Evolutionary conservation across 2,797 vertebrate species (phyloP).

Genomic region (Scyliorhinus canicula): DNA sequence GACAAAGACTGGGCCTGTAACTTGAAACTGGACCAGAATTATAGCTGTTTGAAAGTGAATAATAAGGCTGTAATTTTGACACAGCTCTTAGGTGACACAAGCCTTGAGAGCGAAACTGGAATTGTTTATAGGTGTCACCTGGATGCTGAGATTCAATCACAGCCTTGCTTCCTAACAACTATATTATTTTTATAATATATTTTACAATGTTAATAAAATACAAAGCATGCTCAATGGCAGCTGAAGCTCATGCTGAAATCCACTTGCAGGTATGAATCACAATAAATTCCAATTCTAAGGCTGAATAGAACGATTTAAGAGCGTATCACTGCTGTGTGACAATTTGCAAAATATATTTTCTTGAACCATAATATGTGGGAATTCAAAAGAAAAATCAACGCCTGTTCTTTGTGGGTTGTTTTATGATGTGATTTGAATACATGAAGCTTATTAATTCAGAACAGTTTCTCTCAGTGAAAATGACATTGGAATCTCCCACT

Average conservation of each 20-base stretch:
- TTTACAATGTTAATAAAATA: not conserved
- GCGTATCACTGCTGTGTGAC: not conserved
- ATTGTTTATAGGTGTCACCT: slow-evolving; percentile 6
- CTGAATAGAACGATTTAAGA: not conserved
- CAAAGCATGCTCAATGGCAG: not conserved
- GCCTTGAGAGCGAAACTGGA: not conserved
- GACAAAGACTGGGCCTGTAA: not conserved
- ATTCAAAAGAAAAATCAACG: not conserved
- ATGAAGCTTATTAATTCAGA: not conserved
- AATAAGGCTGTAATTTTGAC: not conserved
- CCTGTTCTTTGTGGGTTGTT: not conserved
- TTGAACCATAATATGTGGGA: not conserved
- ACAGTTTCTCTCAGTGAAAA: not conserved
- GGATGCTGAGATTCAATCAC: not conserved
- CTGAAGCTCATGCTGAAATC: not conserved
- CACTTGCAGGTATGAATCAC: not conserved
- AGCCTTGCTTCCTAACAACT: not conserved
- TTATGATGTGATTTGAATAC: not conserved
- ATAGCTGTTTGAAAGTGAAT: not conserved
- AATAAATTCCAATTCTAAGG: not conserved
- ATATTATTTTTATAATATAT: not conserved
- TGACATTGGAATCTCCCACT: not conserved
- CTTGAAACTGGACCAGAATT: not conserved
- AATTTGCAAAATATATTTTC: not conserved
- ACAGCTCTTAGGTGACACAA: not conserved